Evolutionary conservation across 2,797 vertebrate genomes (phyloP).

Genomic region (Astyanax mexicanus): DNA sequence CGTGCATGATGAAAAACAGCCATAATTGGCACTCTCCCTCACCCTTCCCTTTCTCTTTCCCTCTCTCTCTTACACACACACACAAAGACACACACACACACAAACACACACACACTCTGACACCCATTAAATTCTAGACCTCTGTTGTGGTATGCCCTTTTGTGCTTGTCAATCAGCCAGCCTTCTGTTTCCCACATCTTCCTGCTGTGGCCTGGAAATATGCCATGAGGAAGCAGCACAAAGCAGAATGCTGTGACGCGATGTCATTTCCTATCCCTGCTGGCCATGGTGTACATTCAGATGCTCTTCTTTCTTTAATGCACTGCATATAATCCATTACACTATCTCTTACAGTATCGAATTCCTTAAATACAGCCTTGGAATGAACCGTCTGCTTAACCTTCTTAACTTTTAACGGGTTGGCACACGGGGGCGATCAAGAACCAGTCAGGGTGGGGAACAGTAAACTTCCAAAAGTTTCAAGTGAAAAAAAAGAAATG

Average conservation of each 20-base stretch:
- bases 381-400: too few species aligned
- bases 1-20: slow-evolving; percentile 38
- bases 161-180: slow-evolving; percentile 54
- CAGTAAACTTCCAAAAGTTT: too few species aligned
- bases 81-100: slow-evolving; percentile 7
- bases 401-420: too few species aligned
- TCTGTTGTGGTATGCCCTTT: slow-evolving; percentile 53
- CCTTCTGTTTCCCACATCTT: slow-evolving; percentile 47
- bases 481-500: too few species aligned
- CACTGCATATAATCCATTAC: not conserved
- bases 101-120: slow-evolving; percentile 33
- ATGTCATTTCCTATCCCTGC: slow-evolving; percentile 58
- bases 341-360: too few species aligned
- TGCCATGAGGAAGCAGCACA: slow-evolving; percentile 41
- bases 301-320: not conserved
- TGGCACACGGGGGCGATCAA: too few species aligned
- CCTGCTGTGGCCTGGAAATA: slow-evolving; percentile 38
- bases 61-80: slow-evolving; percentile 30
- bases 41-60: not conserved
- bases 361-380: too few species aligned
- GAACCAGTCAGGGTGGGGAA: too few species aligned
- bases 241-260: slow-evolving; percentile 33
- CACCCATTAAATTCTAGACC: slow-evolving; percentile 35
- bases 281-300: not conserved
- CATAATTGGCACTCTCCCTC: slow-evolving; percentile 24